Percentiles rank a stretch among this genome's conserved stretches.
Evolutionary conservation across 2,888 invertebrate genomes (phyloP).

Genomic region (Drosophila austrosaltans): DNA sequence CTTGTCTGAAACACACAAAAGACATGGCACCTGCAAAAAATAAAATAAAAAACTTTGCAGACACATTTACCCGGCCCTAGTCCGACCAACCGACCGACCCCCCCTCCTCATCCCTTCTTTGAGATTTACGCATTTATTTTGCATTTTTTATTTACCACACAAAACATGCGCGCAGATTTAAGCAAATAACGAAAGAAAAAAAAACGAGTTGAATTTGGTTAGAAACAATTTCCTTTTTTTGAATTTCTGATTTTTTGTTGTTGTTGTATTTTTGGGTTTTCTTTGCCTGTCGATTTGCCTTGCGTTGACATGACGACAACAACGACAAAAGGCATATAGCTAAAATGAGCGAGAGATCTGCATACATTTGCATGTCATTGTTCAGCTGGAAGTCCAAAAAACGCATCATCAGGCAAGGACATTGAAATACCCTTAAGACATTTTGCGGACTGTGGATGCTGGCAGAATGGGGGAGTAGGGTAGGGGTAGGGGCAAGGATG

Average conservation of each 20-base stretch:
- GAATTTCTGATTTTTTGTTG: no score
- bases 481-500: conserved; percentile 1
- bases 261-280: not conserved
- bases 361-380: conserved; percentile 82
- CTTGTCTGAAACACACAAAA: conserved; percentile 57
- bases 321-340: conserved; percentile 74
- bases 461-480: not conserved
- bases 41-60: conserved; percentile 61
- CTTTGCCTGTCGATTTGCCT: conserved; percentile 72
- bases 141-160: conserved; percentile 73
- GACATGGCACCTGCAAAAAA: conserved; percentile 71
- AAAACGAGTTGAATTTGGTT: conserved; percentile 21
- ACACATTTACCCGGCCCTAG: conserved; percentile 64
- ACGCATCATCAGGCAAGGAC: conserved; percentile 77
- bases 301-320: conserved; percentile 71
- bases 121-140: conserved; percentile 80
- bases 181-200: conserved; percentile 63
- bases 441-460: conserved; percentile 11
- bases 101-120: conserved; percentile 23
- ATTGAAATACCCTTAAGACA: conserved; percentile 76
- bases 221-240: conserved; percentile 57
- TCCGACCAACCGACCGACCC: conserved; percentile 8
- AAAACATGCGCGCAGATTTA: conserved; percentile 76
- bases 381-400: conserved; percentile 39
- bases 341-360: conserved; percentile 69